Evolutionary conservation across 2,888 invertebrate species (phyloP).

Genomic region (Cheilosia pagana): DNA sequence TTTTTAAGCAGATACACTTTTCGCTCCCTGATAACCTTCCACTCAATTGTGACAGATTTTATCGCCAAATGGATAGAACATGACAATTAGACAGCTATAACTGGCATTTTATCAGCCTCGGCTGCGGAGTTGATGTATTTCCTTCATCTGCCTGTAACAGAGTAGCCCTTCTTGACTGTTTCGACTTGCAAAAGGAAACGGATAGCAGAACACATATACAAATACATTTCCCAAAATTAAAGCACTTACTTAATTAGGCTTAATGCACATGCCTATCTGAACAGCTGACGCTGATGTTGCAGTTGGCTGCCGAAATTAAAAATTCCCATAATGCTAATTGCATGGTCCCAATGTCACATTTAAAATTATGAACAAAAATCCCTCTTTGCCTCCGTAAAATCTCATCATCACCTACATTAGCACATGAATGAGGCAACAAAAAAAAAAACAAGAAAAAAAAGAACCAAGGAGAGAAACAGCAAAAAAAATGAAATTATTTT

Average conservation of each 20-base stretch:
- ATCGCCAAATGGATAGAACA: too few relatives aligned
- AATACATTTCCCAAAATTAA: slow-evolving; percentile 27
- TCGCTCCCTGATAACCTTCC: too few relatives aligned
- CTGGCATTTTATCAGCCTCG: too few relatives aligned
- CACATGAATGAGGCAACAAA: slow-evolving; percentile 59
- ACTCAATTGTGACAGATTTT: too few relatives aligned
- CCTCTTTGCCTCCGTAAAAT: slow-evolving; percentile 42
- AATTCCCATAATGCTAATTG: slow-evolving; percentile 83
- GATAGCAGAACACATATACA: too few relatives aligned
- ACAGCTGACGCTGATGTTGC: slow-evolving; percentile 34
- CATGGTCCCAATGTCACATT: slow-evolving; percentile 83
- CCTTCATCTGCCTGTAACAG: too few relatives aligned
- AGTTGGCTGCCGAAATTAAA: slow-evolving; percentile 70
- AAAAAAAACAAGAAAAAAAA: slow-evolving; percentile 6
- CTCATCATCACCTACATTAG: slow-evolving; percentile 71
- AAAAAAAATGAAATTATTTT: slow-evolving; percentile 55
- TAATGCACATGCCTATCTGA: slow-evolving; percentile 36
- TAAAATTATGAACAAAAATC: slow-evolving; percentile 67
- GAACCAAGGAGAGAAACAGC: neutral
- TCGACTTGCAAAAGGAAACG: too few relatives aligned
- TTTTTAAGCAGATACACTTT: too few relatives aligned
- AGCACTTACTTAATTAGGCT: slow-evolving; percentile 70
- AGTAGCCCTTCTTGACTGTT: too few relatives aligned
- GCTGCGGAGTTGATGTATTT: too few relatives aligned
- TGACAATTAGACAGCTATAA: too few relatives aligned